Evolutionary conservation across 2,797 vertebrate species (phyloP), one percentile per base, ranked within the genome.

Genomic region (Furcifer pardalis): DNA sequence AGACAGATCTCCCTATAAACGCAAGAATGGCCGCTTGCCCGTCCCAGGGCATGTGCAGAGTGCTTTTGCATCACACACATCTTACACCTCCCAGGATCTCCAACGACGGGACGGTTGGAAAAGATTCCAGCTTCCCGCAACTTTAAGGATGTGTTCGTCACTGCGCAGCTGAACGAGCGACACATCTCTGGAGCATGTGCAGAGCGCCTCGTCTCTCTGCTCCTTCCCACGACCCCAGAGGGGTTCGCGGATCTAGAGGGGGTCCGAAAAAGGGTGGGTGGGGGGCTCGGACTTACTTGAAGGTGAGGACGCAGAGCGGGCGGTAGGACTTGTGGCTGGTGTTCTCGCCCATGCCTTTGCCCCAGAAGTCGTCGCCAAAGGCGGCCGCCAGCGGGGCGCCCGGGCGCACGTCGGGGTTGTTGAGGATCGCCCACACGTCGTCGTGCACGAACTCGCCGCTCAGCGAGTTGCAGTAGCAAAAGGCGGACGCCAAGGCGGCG

Each of bases 241-340:
- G 46, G 49, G 5, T 52, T 25, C 5, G 4, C 17, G 46, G 27
- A 21, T 15, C 30, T 5, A 4, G 30, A 17, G 8, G 25, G 42
- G 8, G 30, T 21, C 4, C 10, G 77, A 2, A 6, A 23, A 37
- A 25, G 8, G 7, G 10, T 2, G 32, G 7, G 63, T 30, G 13
- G 44, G 37, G n/a, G n/a, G 9, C 0, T 12, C 12, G n/a, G 49
- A 23, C 97, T 96, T 95, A 98, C 98, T 96, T 98, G 96, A 99
- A 99, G 95, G 97, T 97, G 94, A 99, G 97, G 89, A 98, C 91
- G 96, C 98, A 98, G 84, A 99, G 96, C 37, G 98, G 98, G 83
- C 98, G 95, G 96, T 99, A 99, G 80, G 98, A 99, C 96, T 99
- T 99, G 97, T 99, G 98, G 95, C 98, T 99, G 68, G 96, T 98